phyloP scores from a whole-genome alignment of 2,888 invertebrate genomes.

The Pristionchus arcanus region DNA sequence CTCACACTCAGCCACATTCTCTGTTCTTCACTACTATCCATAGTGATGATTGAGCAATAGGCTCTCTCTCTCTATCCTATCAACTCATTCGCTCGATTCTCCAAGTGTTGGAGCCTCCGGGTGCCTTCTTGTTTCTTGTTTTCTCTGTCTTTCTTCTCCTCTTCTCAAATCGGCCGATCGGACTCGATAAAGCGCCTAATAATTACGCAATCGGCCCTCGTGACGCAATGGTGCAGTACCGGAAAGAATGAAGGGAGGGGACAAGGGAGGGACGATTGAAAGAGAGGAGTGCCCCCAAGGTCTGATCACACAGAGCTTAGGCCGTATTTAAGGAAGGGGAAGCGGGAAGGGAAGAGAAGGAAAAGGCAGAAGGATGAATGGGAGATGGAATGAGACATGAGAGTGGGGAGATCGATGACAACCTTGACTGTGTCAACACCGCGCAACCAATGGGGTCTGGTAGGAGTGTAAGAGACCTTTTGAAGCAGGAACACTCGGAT shows the following conservation, averaged over 20 bases:
- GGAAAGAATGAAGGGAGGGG: neutral
- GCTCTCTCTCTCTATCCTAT: neutral
- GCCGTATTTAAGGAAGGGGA: slow-evolving; percentile 19
- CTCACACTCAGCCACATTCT: neutral
- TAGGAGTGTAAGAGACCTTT: neutral
- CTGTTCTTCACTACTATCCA: slow-evolving; percentile 12
- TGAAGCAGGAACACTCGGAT: neutral
- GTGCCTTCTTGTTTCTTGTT: slow-evolving; percentile 6
- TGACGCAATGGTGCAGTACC: slow-evolving; percentile 22
- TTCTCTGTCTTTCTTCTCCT: neutral
- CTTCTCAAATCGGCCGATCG: slow-evolving; percentile 11
- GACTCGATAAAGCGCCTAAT: slow-evolving; percentile 48
- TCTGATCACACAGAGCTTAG: slow-evolving; percentile 46
- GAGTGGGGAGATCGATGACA: neutral
- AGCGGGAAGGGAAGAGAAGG: neutral
- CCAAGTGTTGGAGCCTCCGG: slow-evolving; percentile 48
- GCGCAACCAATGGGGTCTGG: slow-evolving; percentile 17
- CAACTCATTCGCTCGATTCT: slow-evolving; percentile 14
- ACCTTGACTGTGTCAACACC: neutral
- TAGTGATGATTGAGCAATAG: slow-evolving; percentile 23
- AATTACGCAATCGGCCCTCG: slow-evolving; percentile 17
- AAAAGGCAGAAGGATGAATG: neutral
- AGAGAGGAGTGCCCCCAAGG: slow-evolving; percentile 7
- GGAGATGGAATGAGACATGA: neutral
- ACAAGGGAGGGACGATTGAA: slow-evolving; percentile 4